Evolutionary conservation across 1,140 invertebrate genomes (phyloP), one percentile per base, ranked within the genome.

Genomic region (Acyrthosiphon pisum): DNA sequence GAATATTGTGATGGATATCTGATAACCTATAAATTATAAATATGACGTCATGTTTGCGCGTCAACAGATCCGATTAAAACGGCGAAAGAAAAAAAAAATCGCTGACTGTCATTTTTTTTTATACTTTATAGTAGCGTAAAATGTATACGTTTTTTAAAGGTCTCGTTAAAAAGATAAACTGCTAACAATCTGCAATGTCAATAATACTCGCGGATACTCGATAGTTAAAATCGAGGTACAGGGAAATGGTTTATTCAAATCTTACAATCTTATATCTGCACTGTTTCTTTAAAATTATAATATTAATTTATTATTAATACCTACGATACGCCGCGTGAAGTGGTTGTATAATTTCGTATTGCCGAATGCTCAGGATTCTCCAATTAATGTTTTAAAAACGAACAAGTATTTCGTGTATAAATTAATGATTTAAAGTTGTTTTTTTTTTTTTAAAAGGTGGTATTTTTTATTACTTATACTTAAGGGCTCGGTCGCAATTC

Each of bases 161-260:
- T 84, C 83, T 84, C 83, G 83, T 84, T 84, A 84, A 84, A 84
- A 84, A 84, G 37, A 84, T 84, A 84, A 84, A 44, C 35, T 44
- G 41, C 83, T 84, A 84, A 44, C 83, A 84, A 44, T 84, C 83
- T 84, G 37, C 23, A 44, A 84, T 84, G 37, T 84, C 37, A 84
- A 84, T 84, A 84, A 84, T 84, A 84, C 22, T 23, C 2, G 35
- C 7, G n/a, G 20, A 83, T 83, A 37, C 35, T 37, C 22, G 76
- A 83, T 83, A 83, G 56, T 60, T 26, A 30, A 30, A 68, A 68
- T 68, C 11, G 14, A 68, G 76, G 76, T 14, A 37, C 37, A 83
- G 35, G 9, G 41, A 44, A 41, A 84, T 23, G 37, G 9, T 84
- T 41, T 84, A 84, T 41, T 84, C 30, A 44, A 84, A 84, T 84